A percentile compares a stretch with the other conserved stretches of the same genome.
Evolutionary conservation across 2,888 invertebrate species (phyloP).

Genomic region (Trypoxylon attenuatum): DNA sequence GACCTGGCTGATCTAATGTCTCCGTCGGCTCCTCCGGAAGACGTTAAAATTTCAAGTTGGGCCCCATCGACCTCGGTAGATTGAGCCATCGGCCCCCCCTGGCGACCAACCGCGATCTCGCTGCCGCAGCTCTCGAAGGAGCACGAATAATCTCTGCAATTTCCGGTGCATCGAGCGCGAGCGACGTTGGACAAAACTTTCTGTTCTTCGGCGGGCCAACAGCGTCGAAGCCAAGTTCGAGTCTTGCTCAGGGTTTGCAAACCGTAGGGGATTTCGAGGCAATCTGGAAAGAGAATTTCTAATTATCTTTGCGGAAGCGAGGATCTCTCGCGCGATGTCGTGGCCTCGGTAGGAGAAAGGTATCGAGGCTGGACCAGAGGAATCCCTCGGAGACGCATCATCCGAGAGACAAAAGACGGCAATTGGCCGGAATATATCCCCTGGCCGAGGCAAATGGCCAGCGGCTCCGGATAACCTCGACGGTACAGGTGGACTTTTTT

Average conservation of each 20-base stretch:
- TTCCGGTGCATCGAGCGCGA: neutral
- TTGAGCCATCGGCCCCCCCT: neutral
- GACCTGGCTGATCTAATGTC: slow-evolving; percentile 67
- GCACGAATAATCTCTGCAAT: neutral
- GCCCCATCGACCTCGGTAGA: neutral
- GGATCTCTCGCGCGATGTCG: slow-evolving; percentile 2
- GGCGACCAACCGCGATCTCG: too few relatives aligned
- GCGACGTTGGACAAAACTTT: slow-evolving; percentile 57
- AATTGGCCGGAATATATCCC: slow-evolving; percentile 24
- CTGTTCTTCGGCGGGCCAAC: slow-evolving; percentile 51
- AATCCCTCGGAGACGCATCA: neutral
- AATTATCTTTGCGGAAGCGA: slow-evolving; percentile 59
- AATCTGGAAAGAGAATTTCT: slow-evolving; percentile 70
- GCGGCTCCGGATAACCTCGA: neutral
- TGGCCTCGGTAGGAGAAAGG: neutral
- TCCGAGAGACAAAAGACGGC: slow-evolving; percentile 6
- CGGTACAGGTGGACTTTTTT: slow-evolving; percentile 47
- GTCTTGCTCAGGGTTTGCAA: too few relatives aligned
- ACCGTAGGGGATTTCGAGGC: slow-evolving; percentile 60
- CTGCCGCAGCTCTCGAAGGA: neutral
- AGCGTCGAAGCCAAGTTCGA: slow-evolving; percentile 21
- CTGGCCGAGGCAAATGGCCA: slow-evolving; percentile 17
- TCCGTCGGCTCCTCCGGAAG: slow-evolving; percentile 32
- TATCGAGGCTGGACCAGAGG: neutral
- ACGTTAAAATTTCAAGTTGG: slow-evolving; percentile 33